Evolutionary conservation across 2,888 invertebrate genomes (phyloP), one percentile per base, ranked within the genome.

Genomic region (Aleiodes leptofemur): DNA sequence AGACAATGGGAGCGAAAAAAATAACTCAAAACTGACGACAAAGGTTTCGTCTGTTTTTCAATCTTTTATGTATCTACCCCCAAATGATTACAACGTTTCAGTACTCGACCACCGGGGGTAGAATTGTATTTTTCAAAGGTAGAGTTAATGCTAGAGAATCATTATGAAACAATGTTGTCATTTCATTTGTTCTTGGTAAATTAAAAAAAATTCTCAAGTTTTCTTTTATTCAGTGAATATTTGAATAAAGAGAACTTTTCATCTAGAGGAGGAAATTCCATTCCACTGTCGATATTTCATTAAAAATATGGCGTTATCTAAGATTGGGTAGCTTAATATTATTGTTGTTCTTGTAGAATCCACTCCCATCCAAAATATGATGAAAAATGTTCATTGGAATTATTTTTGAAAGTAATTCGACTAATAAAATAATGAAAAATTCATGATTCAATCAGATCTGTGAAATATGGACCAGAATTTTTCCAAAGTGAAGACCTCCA

Each of bases 161-260:
- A 83, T 85, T 84, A 83, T 82, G 81, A 83, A 84, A 86, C 83
- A 84, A 84, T 82, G 80, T 86, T 86, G 83, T 83, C 83, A 79
- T 86, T 86, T 78, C 83, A 83, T 84, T 85, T 78, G 76, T 43
- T 43, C 80, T 78, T 14, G n/a, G 31, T 31, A 51, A 53, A 51
- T 68, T 68, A 8, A 16, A 51, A 66, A 66, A 66, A n/a, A 48
- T 66, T 23, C 50, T 8, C 16, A 14, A 48, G 43, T 59, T 64
- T 64, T 64, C 43, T 43, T 16, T 5, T 38, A 34, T n/a, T 14
- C 38, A 38, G 16, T 13, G 38, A 23, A 64, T 14, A 38, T 16
- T 34, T n/a, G 16, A 64, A 16, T 48, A 64, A 64, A 48, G 64
- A 64, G 34, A 64, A 64, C 64, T 61, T 38, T 3, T 11, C 43